Conservation (phyloP, 2,888 invertebrate genomes). For the Epistrophe grossulariae region DNA sequence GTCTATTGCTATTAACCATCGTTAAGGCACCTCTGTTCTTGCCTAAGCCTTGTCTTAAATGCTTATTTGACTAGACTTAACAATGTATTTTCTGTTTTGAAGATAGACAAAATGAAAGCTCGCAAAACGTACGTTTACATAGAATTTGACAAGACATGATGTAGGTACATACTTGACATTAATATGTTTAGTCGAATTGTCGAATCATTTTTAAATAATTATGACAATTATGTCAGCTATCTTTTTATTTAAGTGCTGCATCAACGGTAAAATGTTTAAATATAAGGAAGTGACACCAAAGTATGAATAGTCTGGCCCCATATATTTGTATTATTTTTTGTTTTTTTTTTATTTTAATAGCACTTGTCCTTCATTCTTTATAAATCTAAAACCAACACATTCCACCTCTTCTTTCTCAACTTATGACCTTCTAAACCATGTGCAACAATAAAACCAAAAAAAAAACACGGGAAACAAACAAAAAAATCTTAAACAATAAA, state of each 20-base stretch:
- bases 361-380: constrained; percentile 58
- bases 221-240: not conserved
- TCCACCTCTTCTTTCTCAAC: constrained; percentile 41
- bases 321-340: not conserved
- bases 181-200: not conserved
- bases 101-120: not conserved
- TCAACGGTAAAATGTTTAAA: not conserved
- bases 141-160: not conserved
- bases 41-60: not conserved
- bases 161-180: not conserved
- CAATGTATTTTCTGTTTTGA: not conserved
- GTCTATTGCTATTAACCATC: too few species aligned
- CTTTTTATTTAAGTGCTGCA: constrained; percentile 5
- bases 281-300: constrained; percentile 37
- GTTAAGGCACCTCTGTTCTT: too few species aligned
- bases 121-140: not conserved
- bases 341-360: constrained; percentile 1
- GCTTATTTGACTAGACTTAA: not conserved
- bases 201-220: not conserved
- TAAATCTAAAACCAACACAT: constrained; percentile 23
- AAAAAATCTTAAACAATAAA: constrained; percentile 36
- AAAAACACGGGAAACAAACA: constrained; percentile 24
- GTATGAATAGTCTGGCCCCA: not conserved
- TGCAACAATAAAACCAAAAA: constrained; percentile 42
- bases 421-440: constrained; percentile 60